Evolutionary conservation across 2,888 invertebrate species (phyloP), one percentile per base, ranked within the genome.

Genomic region (Carpatolechia fugitivella): DNA sequence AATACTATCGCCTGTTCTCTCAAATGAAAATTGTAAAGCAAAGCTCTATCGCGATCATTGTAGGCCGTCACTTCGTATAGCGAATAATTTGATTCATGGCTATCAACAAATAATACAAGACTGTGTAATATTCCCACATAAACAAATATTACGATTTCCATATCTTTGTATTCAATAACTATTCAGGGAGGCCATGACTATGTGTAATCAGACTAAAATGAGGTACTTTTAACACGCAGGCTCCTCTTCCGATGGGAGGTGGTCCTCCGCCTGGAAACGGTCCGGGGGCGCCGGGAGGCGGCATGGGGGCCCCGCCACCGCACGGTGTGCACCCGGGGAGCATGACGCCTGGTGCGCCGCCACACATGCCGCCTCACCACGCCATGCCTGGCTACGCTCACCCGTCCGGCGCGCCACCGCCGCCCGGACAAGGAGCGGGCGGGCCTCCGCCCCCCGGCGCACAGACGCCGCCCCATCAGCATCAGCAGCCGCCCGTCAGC

Each of bases 261-360:
- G 87, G 85, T 16, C 86, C 84, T 3, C 85, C 87, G 1, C 80
- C 84, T 0, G 87, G 88, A 11, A 87, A 85, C 56, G 87, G 86
- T 0, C 81, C 83, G 1, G 69, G 48, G 1, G 47, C 67, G 14
- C 69, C 70, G 3, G 65, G 1, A 54, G 80, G 48, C 70, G 78
- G 4, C 1, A 63, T 78, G 29, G 62, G 66, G 0, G 86, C 79
- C 0, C 82, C 80, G 7, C 77, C 79, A n/a, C 76, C 85, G 11
- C 82, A 92, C 78, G 91, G 90, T 14, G 83, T 84, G 1, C 87
- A 88, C 60, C 82, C 70, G 57, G 82, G 79, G 14, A 36, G 36
- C 8, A 14, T 16, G 72, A 70, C 74, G 14, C 68, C 67, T 59
- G 40, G 40, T 10, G 18, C 18, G 63, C 66, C 20, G 65, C 65